Evolutionary conservation across 2,888 invertebrate species (phyloP), one percentile per base, ranked within the genome.

Genomic region (Diploptera punctata): DNA sequence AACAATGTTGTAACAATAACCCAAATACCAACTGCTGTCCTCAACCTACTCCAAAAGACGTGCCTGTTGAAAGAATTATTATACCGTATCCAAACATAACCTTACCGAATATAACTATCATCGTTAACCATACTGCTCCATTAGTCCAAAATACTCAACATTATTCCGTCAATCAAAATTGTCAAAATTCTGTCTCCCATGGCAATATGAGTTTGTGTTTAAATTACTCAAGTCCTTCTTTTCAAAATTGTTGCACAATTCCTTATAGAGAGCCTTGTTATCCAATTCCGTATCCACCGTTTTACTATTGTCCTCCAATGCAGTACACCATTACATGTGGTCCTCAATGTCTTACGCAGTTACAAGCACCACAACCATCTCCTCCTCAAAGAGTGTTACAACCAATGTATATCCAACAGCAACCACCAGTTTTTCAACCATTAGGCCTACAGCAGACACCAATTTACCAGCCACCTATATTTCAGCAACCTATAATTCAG

Each of bases 41-140:
- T 5, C 7, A 5, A 26, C 24, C 1, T 5, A 5, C 26, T 10
- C 9, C 54, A 16, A 7, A 33, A 7, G 7, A 5, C 5, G 7
- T 33, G 33, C 33, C 54, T 13, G 16, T 24, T 26, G 21, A 19
- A 4, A 16, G 16, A 1, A 19, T 24, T 5, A 19, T 24, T 13
- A 24, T 54, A n/a, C 13, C 52, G 2, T 31, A 31, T 26, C 72
- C 68, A 21, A 60, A 33, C 67, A 71, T 71, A 9, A 47, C 61
- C 1, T 24, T 72, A 7, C 72, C 72, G 9, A 72, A 72, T n/a
- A 68, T 72, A 26, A 72, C 72, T 38, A 72, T 72, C 29, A 52
- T 26, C 38, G 47, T 72, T 19, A 67, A 72, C 43, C 72, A 72
- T 18, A 19, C 57, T 0, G 62, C 72, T 1, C 18, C 68, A 13